Conservation (phyloP, 2,888 invertebrate species). For the Tanypteryx hageni region DNA sequence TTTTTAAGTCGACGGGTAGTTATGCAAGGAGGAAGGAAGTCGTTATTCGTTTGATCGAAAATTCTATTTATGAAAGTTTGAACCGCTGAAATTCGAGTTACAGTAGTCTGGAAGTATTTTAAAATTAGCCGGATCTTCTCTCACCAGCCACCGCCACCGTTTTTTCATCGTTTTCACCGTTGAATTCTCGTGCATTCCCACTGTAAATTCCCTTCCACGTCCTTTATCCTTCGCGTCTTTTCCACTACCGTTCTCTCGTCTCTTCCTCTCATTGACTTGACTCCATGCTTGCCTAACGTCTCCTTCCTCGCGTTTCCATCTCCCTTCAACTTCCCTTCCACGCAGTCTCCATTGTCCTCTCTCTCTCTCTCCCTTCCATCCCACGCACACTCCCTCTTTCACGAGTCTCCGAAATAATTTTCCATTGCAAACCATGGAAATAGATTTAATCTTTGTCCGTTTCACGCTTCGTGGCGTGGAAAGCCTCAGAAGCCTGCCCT, state of each 20-base stretch:
- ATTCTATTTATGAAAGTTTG: no score
- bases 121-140: no score
- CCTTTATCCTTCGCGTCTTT: not conserved
- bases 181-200: not conserved
- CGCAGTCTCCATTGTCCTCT: not conserved
- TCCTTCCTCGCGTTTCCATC: not conserved
- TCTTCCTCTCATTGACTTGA: no score
- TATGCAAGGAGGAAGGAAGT: no score
- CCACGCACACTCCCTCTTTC: not conserved
- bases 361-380: constrained; percentile 31
- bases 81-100: no score
- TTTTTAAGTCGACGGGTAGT: no score
- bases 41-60: no score
- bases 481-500: constrained; percentile 76
- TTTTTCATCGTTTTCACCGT: not conserved
- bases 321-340: not conserved
- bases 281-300: not conserved
- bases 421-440: constrained; percentile 63
- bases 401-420: constrained; percentile 54
- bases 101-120: no score
- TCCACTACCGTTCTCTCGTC: not conserved
- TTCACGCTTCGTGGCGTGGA: constrained; percentile 78
- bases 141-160: not conserved
- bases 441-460: constrained; percentile 79
- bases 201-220: not conserved